These are phyloP conservation scores for Lithodes maja DNA, from an alignment of 2,888 invertebrate genomes.

Conservation along the genomic window DNA sequence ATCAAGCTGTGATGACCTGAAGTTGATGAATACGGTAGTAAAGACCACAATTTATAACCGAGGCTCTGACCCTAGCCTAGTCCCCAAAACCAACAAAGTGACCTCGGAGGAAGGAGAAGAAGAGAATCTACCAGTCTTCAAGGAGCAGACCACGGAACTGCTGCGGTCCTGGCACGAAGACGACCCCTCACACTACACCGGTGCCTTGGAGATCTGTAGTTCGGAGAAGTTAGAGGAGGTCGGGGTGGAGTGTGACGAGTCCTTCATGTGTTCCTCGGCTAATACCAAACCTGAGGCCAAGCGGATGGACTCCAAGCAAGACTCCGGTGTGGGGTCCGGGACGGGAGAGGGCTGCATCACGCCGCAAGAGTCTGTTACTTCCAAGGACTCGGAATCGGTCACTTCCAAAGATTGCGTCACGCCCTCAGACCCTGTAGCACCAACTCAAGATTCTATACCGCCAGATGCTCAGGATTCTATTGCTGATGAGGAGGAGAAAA, in stretches of 20 bases:
- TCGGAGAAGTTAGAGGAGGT: conserved; percentile 58
- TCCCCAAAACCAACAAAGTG: conserved; percentile 24
- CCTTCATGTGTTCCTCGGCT: conserved; percentile 44
- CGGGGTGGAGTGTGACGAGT: conserved; percentile 61
- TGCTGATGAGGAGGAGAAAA: background rate
- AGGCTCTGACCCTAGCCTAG: conserved; percentile 51
- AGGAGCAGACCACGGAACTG: conserved; percentile 60
- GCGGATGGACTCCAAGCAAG: conserved; percentile 10
- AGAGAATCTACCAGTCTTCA: conserved; percentile 44
- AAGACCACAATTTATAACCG: conserved; percentile 37
- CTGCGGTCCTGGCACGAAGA: conserved; percentile 67
- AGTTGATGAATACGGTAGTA: conserved; percentile 46
- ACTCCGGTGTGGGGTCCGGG: background rate
- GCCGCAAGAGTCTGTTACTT: background rate
- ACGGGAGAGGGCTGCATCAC: background rate
- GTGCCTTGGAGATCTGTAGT: conserved; percentile 40
- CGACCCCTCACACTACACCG: conserved; percentile 60
- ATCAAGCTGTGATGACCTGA: conserved; percentile 59
- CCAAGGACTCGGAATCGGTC: background rate
- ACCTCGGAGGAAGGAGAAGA: conserved; percentile 36
- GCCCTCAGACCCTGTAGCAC: background rate
- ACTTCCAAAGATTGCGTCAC: background rate
- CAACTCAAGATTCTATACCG: no score
- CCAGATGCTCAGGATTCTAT: background rate
- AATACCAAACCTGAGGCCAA: conserved; percentile 2